Evolutionary conservation across 2,888 invertebrate genomes (phyloP), one percentile per base, ranked within the genome.

Genomic region (Acrobasis suavella): DNA sequence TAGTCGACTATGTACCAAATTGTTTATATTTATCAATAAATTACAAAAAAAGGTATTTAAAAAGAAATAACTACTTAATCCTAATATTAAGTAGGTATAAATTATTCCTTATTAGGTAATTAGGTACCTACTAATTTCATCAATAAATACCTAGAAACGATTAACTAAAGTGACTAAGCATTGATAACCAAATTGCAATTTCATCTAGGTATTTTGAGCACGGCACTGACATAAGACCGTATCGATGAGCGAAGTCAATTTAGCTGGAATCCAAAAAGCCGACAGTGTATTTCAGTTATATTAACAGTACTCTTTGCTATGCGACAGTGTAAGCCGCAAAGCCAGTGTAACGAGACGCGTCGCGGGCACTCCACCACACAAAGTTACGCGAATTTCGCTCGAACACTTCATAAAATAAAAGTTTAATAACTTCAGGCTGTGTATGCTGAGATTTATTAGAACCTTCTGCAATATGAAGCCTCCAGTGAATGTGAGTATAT

Each of bases 391-490:
- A 32, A 37, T 37, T 58, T 32, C 46, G 39, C 51, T 50, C 55
- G 62, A 65, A 32, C 50, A 64, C 59, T 62, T 15, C 58, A 39
- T 49, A 51, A 17, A 56, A 54, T 42, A 50, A 49, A 56, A 58
- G 50, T 2, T 15, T 37, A 10, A 42, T 39, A 10, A 9, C 52
- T 50, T 15, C 59, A 49, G 58, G 32, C 16, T 46, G 77, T 84
- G 80, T 64, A 91, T 91, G 91, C 75, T 89, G 75, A 82, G 74
- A 71, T 77, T 87, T 46, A 68, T 90, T 51, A 86, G 80, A 81
- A 78, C 76, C 69, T 72, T 87, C 72, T 84, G 76, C 77, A 88
- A 77, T n/a, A 92, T 92, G 92, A 92, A 91, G 68, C 91, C 92
- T 62, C 91, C 91, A 67, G 85, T 85, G 14, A 90, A 86, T 62